These are phyloP conservation scores for Muntiacus muntjak DNA, from an alignment of 2,113 vertebrate species.

Conservation along the genomic window DNA sequence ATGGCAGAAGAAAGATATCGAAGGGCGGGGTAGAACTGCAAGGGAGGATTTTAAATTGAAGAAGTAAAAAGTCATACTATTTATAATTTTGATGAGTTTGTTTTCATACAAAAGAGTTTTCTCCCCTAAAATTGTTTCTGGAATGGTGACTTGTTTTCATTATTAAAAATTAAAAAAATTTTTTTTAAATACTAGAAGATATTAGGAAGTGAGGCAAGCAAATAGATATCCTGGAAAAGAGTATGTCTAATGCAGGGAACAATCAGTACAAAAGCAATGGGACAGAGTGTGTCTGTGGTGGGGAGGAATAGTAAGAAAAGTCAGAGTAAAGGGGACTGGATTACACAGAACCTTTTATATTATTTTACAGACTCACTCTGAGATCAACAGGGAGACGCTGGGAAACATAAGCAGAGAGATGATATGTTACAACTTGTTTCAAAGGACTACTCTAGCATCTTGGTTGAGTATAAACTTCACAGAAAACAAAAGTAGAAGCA, in stretches of 20 bases:
- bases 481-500: not conserved
- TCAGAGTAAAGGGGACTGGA: too few relatives aligned
- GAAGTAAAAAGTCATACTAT: constrained; percentile 77
- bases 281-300: not conserved
- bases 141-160: constrained; percentile 77
- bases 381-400: not conserved
- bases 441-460: not conserved
- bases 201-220: not conserved
- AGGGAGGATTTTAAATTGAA: constrained; percentile 65
- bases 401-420: not conserved
- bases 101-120: constrained; percentile 82
- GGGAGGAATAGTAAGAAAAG: not conserved
- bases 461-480: not conserved
- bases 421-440: not conserved
- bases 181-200: not conserved
- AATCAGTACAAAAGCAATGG: not conserved
- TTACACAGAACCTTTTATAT: not conserved
- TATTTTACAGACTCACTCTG: not conserved
- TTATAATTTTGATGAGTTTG: constrained; percentile 84
- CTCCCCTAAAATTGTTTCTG: constrained; percentile 79
- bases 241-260: not conserved
- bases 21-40: constrained; percentile 21
- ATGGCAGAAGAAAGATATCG: constrained; percentile 73
- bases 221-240: not conserved
- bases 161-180: constrained; percentile 80